Evolutionary conservation across 2,888 invertebrate genomes (phyloP), one percentile per base, ranked within the genome.

Genomic region (Hyles lineata): DNA sequence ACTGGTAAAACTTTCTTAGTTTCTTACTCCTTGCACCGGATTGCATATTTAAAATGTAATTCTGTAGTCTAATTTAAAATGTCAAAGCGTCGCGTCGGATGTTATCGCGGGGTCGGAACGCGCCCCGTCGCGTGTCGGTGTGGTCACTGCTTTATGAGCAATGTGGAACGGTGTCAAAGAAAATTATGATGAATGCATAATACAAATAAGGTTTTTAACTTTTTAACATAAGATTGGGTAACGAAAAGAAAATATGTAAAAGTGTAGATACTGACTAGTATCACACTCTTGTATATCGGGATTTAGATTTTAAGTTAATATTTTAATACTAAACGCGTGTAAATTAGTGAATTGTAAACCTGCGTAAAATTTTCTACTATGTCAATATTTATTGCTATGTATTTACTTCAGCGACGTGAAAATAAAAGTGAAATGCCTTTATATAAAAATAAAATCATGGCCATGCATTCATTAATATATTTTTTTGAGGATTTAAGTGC

Each of bases 61-160:
- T 76, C 74, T 62, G 72, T 72, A 72, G 76, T 72, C 73, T 76
- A 79, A 82, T 82, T 82, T 80, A 76, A 78, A 80, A 82, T 78
- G 77, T 79, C 75, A 77, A 77, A 77, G 78, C 77, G 73, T 74
- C 75, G 78, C 77, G 73, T 74, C 75, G 78, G 74, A 71, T 70
- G 70, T 71, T 75, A 73, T 72, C 71, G 52, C n/a, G 35, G 35
- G 11, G 21, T 35, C 55, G n/a, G 60, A 17, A 11, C 23, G 67
- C 23, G 21, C 17, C 23, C 43, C n/a, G 17, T 17, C 43, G 55
- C 43, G 21, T 50, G 43, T 23, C 43, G 43, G 67, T 43, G 50
- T 50, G 23, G 63, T 67, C 67, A 67, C 17, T 62, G 32, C 19
- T 62, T 62, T 62, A 62, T 32, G 19, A 61, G 61, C 61, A 62